phyloP scores from a whole-genome alignment of 2,888 invertebrate genomes.

The Polyommatus iphigenia region DNA sequence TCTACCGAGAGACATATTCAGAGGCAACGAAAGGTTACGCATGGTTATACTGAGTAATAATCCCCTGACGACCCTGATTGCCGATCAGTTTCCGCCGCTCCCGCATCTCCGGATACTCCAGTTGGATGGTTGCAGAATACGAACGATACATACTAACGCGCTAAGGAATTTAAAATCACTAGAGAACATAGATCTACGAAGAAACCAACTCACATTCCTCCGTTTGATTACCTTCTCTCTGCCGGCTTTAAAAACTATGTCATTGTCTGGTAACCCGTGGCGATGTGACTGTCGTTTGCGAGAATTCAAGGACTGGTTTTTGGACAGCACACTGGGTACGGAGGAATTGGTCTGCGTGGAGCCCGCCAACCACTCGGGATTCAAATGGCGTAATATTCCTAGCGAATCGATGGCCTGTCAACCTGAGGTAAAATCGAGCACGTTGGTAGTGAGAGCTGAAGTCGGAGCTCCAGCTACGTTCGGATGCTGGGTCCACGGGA shows the following conservation, averaged over 20 bases:
- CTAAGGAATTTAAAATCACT: constrained; percentile 87
- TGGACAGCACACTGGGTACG: constrained; percentile 88
- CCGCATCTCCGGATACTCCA: constrained; percentile 90
- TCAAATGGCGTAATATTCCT: constrained; percentile 88
- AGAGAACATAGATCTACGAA: constrained; percentile 88
- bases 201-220: constrained; percentile 86
- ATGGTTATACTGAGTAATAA: constrained; percentile 90
- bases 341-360: constrained; percentile 86
- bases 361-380: constrained; percentile 84
- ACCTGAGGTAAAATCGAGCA: constrained; percentile 85
- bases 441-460: constrained; percentile 84
- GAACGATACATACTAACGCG: constrained; percentile 87
- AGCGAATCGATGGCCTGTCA: constrained; percentile 90
- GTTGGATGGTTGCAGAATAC: constrained; percentile 88
- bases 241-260: constrained; percentile 88
- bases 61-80: constrained; percentile 85
- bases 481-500: constrained; percentile 89
- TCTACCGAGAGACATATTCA: constrained; percentile 89
- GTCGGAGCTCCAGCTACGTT: constrained; percentile 91
- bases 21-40: constrained; percentile 90
- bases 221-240: constrained; percentile 83
- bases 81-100: constrained; percentile 90
- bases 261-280: constrained; percentile 93
- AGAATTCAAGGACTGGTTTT: constrained; percentile 91
- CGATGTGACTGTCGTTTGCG: constrained; percentile 92